phyloP scores from a whole-genome alignment of 2,888 invertebrate species.

The Drosophila kanekoi region DNA sequence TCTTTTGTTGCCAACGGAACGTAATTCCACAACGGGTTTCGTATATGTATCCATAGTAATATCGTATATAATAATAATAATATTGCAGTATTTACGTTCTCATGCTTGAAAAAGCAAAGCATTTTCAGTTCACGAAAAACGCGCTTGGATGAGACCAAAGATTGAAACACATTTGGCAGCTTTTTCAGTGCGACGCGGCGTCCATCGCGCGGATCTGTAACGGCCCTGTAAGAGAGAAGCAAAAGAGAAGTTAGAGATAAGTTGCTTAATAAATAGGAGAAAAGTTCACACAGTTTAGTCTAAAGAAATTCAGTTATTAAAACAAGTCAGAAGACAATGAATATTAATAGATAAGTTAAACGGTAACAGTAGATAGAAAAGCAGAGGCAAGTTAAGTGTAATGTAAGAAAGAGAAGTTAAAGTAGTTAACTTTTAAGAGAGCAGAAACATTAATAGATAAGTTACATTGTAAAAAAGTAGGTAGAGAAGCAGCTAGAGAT shows the following conservation, averaged over 20 bases:
- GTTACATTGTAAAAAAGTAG: background rate
- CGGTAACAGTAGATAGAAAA: no score
- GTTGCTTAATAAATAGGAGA: background rate
- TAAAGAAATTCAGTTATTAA: no score
- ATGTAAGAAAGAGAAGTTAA: background rate
- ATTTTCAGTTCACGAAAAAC: constrained; percentile 99
- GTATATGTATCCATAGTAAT: background rate
- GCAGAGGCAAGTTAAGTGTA: no score
- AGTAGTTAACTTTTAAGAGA: background rate
- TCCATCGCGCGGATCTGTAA: constrained; percentile 99
- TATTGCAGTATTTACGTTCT: constrained; percentile 93
- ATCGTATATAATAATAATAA: background rate
- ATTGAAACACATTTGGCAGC: constrained; percentile 99
- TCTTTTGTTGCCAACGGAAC: background rate
- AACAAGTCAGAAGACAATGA: no score
- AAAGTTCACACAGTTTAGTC: no score
- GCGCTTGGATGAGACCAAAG: constrained; percentile 98
- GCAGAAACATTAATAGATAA: background rate
- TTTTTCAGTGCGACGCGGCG: constrained; percentile 99
- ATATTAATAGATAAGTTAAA: no score
- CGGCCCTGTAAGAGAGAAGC: constrained; percentile 90
- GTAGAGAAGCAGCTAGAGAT: background rate
- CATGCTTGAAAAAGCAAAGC: constrained; percentile 99
- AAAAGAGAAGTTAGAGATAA: constrained; percentile 4
- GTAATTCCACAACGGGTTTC: constrained; percentile 1